These are phyloP conservation scores for Panzeria rudis DNA, from an alignment of 2,888 invertebrate genomes.

Conservation along the genomic window DNA sequence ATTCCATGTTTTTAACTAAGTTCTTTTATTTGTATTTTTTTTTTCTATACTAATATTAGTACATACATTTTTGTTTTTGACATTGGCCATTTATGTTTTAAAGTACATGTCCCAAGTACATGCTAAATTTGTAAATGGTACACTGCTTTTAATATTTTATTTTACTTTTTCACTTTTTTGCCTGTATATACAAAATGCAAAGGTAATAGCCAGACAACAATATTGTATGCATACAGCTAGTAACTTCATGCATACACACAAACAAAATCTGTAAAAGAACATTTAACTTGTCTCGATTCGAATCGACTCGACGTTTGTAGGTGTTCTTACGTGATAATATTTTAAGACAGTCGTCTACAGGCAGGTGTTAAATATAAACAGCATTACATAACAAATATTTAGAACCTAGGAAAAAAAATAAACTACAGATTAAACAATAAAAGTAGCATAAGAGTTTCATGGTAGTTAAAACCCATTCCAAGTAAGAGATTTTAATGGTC, in stretches of 20 bases:
- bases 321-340: constrained; percentile 60
- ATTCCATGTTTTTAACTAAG: no score
- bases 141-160: constrained; percentile 32
- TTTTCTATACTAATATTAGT: background rate
- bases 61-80: constrained; percentile 44
- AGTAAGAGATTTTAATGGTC: constrained; percentile 57
- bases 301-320: constrained; percentile 26
- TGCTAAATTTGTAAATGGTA: constrained; percentile 38
- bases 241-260: background rate
- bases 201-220: constrained; percentile 33
- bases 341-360: constrained; percentile 58
- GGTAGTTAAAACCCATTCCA: constrained; percentile 49
- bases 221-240: constrained; percentile 22
- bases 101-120: constrained; percentile 7
- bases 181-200: constrained; percentile 2
- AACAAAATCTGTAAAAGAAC: background rate
- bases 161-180: background rate
- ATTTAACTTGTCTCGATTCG: constrained; percentile 33
- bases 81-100: constrained; percentile 57
- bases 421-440: constrained; percentile 64
- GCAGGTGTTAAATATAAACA: constrained; percentile 62
- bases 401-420: constrained; percentile 10
- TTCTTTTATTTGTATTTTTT: no score
- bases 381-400: constrained; percentile 34
- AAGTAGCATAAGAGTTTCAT: constrained; percentile 60